phyloP scores from a whole-genome alignment of 2,888 invertebrate genomes.

The Hirtodrosophila confusa region DNA sequence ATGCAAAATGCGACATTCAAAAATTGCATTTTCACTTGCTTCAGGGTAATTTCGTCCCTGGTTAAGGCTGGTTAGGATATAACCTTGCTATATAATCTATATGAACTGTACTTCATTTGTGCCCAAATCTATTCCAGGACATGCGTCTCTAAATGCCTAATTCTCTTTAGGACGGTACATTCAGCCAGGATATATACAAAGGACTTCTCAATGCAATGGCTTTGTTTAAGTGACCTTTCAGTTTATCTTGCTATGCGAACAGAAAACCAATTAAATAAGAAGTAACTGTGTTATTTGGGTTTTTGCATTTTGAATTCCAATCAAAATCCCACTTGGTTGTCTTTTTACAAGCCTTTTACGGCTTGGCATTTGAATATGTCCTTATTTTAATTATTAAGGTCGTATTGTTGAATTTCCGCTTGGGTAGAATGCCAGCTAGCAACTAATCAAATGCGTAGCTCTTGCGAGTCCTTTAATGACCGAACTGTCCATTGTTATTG shows the following conservation, averaged over 20 bases:
- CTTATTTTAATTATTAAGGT: constrained; percentile 42
- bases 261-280: neutral
- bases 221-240: too few species aligned
- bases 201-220: too few species aligned
- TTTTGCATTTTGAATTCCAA: constrained; percentile 39
- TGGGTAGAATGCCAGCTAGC: constrained; percentile 19
- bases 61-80: too few species aligned
- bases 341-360: constrained; percentile 8
- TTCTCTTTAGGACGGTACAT: too few species aligned
- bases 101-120: too few species aligned
- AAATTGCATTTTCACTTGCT: too few species aligned
- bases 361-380: constrained; percentile 37
- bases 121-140: too few species aligned
- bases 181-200: too few species aligned
- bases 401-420: constrained; percentile 5
- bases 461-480: constrained; percentile 20
- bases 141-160: too few species aligned
- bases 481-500: constrained; percentile 10
- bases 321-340: constrained; percentile 68
- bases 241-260: neutral
- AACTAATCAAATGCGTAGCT: constrained; percentile 24
- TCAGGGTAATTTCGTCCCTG: too few species aligned
- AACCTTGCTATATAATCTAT: too few species aligned
- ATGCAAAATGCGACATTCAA: too few species aligned
- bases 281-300: constrained; percentile 20